These are phyloP conservation scores for Catagonus wagneri DNA, from an alignment of 2,113 vertebrate species.

Conservation along the genomic window DNA sequence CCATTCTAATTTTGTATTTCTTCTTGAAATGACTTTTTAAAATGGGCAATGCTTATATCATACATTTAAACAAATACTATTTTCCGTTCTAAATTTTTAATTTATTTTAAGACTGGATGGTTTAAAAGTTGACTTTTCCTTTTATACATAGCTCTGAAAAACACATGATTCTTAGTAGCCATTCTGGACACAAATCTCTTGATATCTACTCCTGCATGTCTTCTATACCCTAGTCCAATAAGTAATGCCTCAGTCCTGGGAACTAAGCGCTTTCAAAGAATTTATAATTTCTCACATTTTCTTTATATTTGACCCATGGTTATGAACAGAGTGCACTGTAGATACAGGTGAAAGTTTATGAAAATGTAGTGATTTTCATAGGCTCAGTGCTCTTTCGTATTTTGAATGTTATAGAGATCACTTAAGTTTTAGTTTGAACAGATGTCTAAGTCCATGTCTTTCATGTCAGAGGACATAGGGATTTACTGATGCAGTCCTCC, in stretches of 20 bases:
- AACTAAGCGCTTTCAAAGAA: not conserved
- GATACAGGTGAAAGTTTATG: conserved; percentile 54
- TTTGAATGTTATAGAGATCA: not conserved
- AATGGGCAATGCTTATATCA: not conserved
- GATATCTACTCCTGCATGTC: not conserved
- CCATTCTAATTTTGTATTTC: not conserved
- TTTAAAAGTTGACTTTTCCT: not conserved
- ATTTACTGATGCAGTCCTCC: not conserved
- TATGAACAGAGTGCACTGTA: conserved; percentile 7
- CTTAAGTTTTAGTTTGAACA: conserved; percentile 15
- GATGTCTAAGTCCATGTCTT: not conserved
- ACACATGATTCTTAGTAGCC: not conserved
- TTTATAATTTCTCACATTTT: conserved; percentile 48
- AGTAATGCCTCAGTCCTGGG: not conserved
- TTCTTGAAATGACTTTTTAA: not conserved
- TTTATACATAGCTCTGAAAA: not conserved
- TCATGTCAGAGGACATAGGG: not conserved
- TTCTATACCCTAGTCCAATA: not conserved
- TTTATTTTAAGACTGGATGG: not conserved
- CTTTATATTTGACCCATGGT: not conserved
- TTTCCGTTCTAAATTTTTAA: not conserved
- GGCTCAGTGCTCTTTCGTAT: not conserved
- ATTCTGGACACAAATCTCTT: not conserved
- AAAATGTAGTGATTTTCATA: conserved; percentile 24
- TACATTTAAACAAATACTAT: not conserved